Conservation (phyloP, 2,113 vertebrate species). For the Panurus biarmicus region DNA sequence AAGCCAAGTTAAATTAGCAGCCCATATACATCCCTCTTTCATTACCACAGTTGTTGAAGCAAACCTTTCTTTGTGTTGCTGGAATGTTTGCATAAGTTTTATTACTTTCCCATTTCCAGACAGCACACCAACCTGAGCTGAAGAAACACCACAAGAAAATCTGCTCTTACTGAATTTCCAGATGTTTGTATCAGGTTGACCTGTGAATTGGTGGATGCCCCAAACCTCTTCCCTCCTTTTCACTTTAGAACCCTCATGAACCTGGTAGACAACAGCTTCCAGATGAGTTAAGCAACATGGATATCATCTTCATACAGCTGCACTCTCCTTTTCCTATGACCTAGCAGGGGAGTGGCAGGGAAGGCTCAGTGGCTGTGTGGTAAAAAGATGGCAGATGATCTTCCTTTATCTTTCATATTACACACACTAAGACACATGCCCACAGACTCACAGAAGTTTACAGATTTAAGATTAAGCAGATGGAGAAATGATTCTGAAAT, state of each 20-base stretch:
- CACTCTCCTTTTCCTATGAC: neutral
- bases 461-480: neutral
- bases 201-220: neutral
- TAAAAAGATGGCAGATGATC: neutral
- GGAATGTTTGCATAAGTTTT: constrained; percentile 40
- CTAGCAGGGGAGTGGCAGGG: neutral
- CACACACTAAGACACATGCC: neutral
- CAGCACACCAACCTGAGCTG: neutral
- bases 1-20: neutral
- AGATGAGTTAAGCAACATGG: neutral
- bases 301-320: neutral
- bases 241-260: neutral
- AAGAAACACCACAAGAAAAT: constrained; percentile 42
- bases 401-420: neutral
- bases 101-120: constrained; percentile 48
- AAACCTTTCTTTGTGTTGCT: constrained; percentile 17
- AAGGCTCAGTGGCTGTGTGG: neutral
- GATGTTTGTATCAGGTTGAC: neutral
- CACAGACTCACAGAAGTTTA: neutral
- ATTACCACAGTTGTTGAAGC: neutral
- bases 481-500: neutral
- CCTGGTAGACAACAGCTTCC: neutral
- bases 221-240: neutral
- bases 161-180: constrained; percentile 18
- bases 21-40: neutral